Evolutionary conservation across 1,140 invertebrate genomes (phyloP).

Genomic region (Ceratosolen solmsi): DNA sequence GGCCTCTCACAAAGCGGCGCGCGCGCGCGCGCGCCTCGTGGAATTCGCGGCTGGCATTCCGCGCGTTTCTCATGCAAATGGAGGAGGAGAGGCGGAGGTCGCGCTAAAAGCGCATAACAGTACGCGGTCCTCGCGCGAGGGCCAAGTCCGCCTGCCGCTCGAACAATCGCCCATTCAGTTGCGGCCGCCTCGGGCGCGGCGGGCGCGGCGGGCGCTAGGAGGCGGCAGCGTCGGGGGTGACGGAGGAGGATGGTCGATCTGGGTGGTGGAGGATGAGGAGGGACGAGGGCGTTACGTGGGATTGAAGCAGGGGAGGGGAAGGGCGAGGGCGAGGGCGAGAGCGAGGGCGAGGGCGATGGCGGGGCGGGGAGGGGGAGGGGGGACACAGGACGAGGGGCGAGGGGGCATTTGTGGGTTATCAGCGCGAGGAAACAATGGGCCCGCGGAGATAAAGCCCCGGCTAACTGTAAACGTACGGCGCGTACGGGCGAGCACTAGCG

Average conservation of each 20-base stretch:
- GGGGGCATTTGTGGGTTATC: constrained; percentile 47
- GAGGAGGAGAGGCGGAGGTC: background rate
- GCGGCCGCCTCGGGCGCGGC: background rate
- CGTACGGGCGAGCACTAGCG: background rate
- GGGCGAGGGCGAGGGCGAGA: too few relatives aligned
- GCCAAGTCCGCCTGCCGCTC: background rate
- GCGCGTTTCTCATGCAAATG: constrained; percentile 41
- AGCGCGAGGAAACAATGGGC: constrained; percentile 42
- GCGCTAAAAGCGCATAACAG: constrained; percentile 36
- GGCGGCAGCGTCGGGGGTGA: too few relatives aligned
- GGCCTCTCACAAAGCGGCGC: constrained; percentile 6
- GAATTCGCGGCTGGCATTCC: background rate
- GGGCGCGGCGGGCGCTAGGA: background rate
- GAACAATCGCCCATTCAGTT: constrained; percentile 40
- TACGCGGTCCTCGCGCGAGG: constrained; percentile 6
- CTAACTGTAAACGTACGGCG: constrained; percentile 38
- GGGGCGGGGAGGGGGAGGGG: too few relatives aligned
- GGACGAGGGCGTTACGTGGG: too few relatives aligned
- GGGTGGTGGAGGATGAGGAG: too few relatives aligned
- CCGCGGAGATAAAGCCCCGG: constrained; percentile 45
- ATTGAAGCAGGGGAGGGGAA: too few relatives aligned
- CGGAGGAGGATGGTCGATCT: too few relatives aligned
- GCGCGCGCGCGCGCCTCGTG: background rate
- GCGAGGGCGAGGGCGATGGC: too few relatives aligned
- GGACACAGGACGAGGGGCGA: too few relatives aligned